Conservation (phyloP, 2,888 invertebrate genomes). For the Synergus gifuensis region DNA sequence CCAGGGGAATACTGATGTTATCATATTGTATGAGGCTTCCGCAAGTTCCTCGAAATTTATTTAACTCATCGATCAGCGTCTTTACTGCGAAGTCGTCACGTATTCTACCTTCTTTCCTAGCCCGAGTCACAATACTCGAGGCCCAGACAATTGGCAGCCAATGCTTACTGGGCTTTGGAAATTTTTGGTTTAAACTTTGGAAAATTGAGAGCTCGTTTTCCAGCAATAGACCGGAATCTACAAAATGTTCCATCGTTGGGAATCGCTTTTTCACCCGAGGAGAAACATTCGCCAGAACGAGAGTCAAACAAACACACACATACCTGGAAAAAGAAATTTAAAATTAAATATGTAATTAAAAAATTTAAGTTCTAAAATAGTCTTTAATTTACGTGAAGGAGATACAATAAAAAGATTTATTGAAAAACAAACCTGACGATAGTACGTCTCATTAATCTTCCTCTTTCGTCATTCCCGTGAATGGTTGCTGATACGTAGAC, state of each 20-base stretch:
- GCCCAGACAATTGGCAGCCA: slow-evolving; percentile 97
- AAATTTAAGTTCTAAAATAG: background rate
- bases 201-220: slow-evolving; percentile 91
- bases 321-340: slow-evolving; percentile 70
- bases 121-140: slow-evolving; percentile 91
- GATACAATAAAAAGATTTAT: background rate
- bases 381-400: background rate
- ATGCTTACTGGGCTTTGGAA: slow-evolving; percentile 92
- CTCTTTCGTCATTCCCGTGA: slow-evolving; percentile 81
- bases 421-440: slow-evolving; percentile 77
- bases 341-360: background rate
- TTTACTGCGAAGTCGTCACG: slow-evolving; percentile 95
- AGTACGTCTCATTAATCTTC: slow-evolving; percentile 80
- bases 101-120: slow-evolving; percentile 93
- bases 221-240: slow-evolving; percentile 90
- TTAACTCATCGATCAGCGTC: slow-evolving; percentile 85
- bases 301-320: slow-evolving; percentile 89
- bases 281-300: slow-evolving; percentile 92
- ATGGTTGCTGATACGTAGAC: slow-evolving; percentile 81
- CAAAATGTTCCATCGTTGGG: slow-evolving; percentile 89
- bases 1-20: slow-evolving; percentile 80
- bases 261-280: slow-evolving; percentile 94
- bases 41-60: slow-evolving; percentile 80
- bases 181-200: slow-evolving; percentile 87
- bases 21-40: slow-evolving; percentile 79